These are phyloP conservation scores for Illadopsis cleaveri DNA, from an alignment of 2,113 vertebrate genomes.

Conservation along the genomic window DNA sequence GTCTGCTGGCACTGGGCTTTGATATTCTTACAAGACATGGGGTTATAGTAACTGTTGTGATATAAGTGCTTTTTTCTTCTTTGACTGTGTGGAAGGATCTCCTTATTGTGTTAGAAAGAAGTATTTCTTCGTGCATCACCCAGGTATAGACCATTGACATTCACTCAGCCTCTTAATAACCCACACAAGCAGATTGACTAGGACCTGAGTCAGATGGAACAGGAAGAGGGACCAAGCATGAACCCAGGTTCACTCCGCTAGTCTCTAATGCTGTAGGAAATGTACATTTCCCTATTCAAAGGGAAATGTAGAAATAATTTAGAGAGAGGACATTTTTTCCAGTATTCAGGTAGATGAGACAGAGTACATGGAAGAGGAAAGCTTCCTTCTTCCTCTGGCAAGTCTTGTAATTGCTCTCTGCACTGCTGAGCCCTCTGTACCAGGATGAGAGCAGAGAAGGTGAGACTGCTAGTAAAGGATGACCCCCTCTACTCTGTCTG, in stretches of 20 bases:
- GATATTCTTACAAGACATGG: neutral
- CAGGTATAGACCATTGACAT: neutral
- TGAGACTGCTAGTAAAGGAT: neutral
- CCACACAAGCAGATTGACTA: rapidly evolving
- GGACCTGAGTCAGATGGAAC: neutral
- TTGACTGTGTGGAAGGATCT: neutral
- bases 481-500: neutral
- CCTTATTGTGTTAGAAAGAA: neutral
- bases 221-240: neutral
- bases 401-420: neutral
- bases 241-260: neutral
- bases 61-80: neutral
- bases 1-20: neutral
- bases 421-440: neutral
- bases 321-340: neutral
- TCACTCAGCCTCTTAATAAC: neutral
- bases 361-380: neutral
- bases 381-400: neutral
- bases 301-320: neutral
- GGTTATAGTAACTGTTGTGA: neutral
- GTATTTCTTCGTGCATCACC: neutral
- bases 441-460: neutral
- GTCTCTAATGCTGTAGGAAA: neutral
- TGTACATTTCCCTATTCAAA: neutral
- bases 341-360: neutral